phyloP scores from a whole-genome alignment of 2,797 vertebrate genomes.

The Anolis apletophallus region DNA sequence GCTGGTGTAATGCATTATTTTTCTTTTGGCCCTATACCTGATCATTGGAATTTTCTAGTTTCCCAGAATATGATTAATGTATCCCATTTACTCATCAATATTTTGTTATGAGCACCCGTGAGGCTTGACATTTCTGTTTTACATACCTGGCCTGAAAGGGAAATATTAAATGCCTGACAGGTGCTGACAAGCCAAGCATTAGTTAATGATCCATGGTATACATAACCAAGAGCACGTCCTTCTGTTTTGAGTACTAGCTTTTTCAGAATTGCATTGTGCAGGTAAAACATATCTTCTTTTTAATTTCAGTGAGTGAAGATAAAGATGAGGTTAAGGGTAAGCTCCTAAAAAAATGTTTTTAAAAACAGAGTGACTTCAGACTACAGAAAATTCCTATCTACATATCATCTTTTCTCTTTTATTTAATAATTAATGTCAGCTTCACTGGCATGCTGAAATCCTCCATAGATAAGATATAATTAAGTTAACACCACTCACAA shows the following conservation, averaged over 20 bases:
- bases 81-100: slow-evolving; percentile 61
- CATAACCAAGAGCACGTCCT: slow-evolving; percentile 62
- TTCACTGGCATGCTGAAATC: slow-evolving; percentile 73
- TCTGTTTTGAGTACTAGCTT: slow-evolving; percentile 64
- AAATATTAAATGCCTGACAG: slow-evolving; percentile 71
- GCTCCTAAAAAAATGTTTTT: slow-evolving; percentile 33
- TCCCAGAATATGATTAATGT: slow-evolving; percentile 43
- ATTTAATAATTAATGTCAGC: slow-evolving; percentile 80
- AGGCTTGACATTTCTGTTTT: slow-evolving; percentile 71
- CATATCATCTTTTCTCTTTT: slow-evolving; percentile 71
- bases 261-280: slow-evolving; percentile 68
- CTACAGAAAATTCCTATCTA: slow-evolving; percentile 62
- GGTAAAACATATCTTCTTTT: slow-evolving; percentile 60
- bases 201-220: slow-evolving; percentile 69
- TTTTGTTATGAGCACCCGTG: slow-evolving; percentile 59
- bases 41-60: slow-evolving; percentile 32
- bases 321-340: slow-evolving; percentile 63
- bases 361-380: slow-evolving; percentile 34
- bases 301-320: slow-evolving; percentile 41
- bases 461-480: slow-evolving; percentile 80
- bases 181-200: slow-evolving; percentile 71
- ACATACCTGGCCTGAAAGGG: slow-evolving; percentile 63
- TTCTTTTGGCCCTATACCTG: slow-evolving; percentile 29
- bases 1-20: background rate
- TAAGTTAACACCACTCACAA: slow-evolving; percentile 76